Conservation (phyloP, 2,797 vertebrate species). For the Dendrocincla fuliginosa region DNA sequence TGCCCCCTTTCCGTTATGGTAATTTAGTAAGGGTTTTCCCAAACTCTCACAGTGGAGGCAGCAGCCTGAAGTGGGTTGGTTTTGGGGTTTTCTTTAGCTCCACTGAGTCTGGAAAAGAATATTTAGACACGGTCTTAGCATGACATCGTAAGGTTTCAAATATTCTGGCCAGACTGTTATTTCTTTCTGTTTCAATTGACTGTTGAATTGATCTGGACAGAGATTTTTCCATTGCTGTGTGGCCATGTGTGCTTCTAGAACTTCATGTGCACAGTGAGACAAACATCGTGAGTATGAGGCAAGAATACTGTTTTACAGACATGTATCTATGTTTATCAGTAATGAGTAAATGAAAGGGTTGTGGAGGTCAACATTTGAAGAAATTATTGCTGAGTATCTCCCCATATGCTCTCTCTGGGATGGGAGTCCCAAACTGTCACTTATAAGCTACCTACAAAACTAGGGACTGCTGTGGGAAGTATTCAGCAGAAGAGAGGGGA, state of each 20-base stretch:
- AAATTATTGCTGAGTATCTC: not conserved
- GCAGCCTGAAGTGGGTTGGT: not conserved
- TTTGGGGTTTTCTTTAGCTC: not conserved
- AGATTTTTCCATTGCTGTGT: not conserved
- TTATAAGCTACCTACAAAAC: not conserved
- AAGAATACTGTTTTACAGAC: not conserved
- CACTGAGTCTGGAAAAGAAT: not conserved
- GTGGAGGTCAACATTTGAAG: not conserved
- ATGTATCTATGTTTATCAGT: not conserved
- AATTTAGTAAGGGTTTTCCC: not conserved
- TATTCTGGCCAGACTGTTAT: not conserved
- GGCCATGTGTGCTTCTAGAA: not conserved
- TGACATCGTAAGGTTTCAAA: not conserved
- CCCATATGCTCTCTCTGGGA: not conserved
- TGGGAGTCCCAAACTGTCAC: not conserved
- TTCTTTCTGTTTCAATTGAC: not conserved
- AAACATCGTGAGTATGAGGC: not conserved
- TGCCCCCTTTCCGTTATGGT: accelerated
- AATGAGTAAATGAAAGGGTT: not conserved
- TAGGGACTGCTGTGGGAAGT: not conserved
- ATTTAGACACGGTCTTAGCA: not conserved
- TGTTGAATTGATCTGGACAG: not conserved
- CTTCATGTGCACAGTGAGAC: not conserved
- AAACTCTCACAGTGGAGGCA: not conserved
- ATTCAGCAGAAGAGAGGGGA: not conserved